Base-by-base conservation (phyloP, 2,113 vertebrate genomes). In the Athene cunicularia region DNA sequence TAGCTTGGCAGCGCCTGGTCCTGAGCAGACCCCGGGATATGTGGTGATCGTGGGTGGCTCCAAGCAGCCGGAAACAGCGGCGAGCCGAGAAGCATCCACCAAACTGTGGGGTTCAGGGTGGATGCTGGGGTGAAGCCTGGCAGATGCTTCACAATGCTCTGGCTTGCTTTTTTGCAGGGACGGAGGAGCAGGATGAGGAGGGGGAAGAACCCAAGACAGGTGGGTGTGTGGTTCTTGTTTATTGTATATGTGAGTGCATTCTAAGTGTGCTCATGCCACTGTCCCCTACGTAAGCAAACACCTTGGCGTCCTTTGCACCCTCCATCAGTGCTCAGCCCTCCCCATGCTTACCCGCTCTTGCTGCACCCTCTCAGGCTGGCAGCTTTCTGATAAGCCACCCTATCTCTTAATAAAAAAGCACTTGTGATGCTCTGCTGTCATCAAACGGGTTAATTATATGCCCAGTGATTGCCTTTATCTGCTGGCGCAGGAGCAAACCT, bases 171-270 rank as follows among this genome's bases (percentile, higher is more conserved):
- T 91, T 96, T 95, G 86, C 97, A 99, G 99, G 98, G 55, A 97
- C 98, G 3, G 99, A 99, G 97, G 99, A 98, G 89, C 99, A 98
- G 91, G 98, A 99, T 16, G 98, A 98, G 49, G 99, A 99, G 39
- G 98, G 99, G 94, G 98, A 98, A 75, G 99, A 98, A 94, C 98
- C 98, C 96, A 99, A 99, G 97, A 99, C 99, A 95, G 99, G 99
- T 99, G 90, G 96, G 99, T 97, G 50, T 14, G 8, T 2, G 7
- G 9, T 39, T 30, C 60, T 70, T 6, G 11, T 7, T 14, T 58
- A 6, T 74, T 47, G 5, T 4, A 5, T 12, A 12, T 0, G 1
- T 8, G 56, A n/a, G 35, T 5, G 8, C 27, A 2, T 52, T 19
- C 9, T 14, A 28, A 0, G 0, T 23, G 62, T 13, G n/a, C 55